Percentiles rank a stretch among this genome's conserved stretches.
phyloP scores from a whole-genome alignment of 2,113 vertebrate species.

The Circaetus gallicus region DNA sequence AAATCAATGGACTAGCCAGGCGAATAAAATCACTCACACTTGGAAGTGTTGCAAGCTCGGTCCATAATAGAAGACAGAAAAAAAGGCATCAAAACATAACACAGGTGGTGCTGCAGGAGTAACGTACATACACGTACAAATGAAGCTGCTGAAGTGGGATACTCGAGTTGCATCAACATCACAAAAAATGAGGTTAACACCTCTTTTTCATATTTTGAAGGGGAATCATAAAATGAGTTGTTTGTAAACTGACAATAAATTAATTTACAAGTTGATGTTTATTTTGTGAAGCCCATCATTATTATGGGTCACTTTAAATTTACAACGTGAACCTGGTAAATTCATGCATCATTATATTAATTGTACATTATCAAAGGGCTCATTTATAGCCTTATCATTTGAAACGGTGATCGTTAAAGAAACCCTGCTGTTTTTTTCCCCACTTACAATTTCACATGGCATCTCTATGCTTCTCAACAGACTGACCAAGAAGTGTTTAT shows the following conservation, averaged over 20 bases:
- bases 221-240: neutral
- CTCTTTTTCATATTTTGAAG: neutral
- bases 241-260: neutral
- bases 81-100: neutral
- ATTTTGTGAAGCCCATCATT: neutral
- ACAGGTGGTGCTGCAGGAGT: neutral
- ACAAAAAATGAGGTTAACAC: neutral
- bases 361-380: neutral
- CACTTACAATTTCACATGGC: neutral
- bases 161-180: neutral
- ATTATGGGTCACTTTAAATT: neutral
- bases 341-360: neutral
- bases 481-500: neutral
- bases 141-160: neutral
- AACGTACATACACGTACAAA: rapidly evolving
- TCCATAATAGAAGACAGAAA: neutral
- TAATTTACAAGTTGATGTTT: neutral
- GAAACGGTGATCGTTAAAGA: neutral
- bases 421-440: neutral
- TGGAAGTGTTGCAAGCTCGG: rapidly evolving
- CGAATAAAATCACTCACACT: neutral
- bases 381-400: neutral
- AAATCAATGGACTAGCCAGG: neutral
- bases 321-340: neutral
- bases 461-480: neutral